Evolutionary conservation across 2,888 invertebrate genomes (phyloP).

Genomic region (Isotomurus palustris): DNA sequence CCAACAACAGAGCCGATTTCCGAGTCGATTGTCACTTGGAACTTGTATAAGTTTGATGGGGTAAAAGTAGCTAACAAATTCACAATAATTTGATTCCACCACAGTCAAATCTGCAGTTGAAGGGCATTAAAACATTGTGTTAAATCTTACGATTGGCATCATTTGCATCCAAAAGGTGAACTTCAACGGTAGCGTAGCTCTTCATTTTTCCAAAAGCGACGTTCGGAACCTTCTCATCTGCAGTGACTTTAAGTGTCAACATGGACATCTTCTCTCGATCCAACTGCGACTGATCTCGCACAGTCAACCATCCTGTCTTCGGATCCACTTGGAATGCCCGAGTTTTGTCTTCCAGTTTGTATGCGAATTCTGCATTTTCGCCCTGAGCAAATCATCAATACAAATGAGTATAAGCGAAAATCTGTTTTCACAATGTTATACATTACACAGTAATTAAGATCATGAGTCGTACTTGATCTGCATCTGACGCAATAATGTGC

Average conservation of each 20-base stretch:
- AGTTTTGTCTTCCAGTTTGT: slow-evolving; percentile 66
- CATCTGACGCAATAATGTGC: slow-evolving; percentile 69
- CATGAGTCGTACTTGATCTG: slow-evolving; percentile 64
- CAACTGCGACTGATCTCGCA: slow-evolving; percentile 65
- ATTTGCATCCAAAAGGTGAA: slow-evolving; percentile 79
- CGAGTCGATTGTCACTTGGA: slow-evolving; percentile 64
- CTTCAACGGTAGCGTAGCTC: slow-evolving; percentile 66
- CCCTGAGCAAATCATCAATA: slow-evolving; percentile 52
- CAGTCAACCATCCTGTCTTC: slow-evolving; percentile 78
- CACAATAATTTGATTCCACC: slow-evolving; percentile 16
- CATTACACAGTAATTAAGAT: not conserved
- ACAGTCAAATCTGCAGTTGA: no score
- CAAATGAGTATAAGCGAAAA: not conserved
- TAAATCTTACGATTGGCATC: slow-evolving; percentile 53
- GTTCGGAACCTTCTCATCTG: slow-evolving; percentile 61
- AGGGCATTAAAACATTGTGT: no score
- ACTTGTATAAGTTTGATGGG: slow-evolving; percentile 76
- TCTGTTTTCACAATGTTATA: no score
- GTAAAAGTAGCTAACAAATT: slow-evolving; percentile 64
- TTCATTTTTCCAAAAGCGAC: slow-evolving; percentile 52
- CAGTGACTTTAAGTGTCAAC: slow-evolving; percentile 69
- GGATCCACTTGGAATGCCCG: slow-evolving; percentile 77
- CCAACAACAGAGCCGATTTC: slow-evolving; percentile 69
- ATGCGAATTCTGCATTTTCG: slow-evolving; percentile 78
- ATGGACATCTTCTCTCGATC: slow-evolving; percentile 73